Conservation (phyloP, 2,113 vertebrate species). For the Philantomba maxwellii region DNA sequence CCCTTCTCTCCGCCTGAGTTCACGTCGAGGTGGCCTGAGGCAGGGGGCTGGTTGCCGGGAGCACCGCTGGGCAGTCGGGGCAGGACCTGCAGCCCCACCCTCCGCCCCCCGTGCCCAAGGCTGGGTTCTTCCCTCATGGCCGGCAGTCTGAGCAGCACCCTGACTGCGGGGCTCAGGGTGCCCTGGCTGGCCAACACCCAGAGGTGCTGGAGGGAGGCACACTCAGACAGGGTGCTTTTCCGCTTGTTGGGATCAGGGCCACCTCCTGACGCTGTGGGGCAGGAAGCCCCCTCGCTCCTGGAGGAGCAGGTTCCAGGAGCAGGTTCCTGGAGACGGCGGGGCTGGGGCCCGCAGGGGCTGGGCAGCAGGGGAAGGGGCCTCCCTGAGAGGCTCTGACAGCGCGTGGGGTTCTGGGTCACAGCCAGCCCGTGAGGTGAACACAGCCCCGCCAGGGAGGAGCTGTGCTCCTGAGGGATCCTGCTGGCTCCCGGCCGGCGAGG, state of each 20-base stretch:
- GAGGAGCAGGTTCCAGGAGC: neutral
- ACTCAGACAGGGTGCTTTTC: neutral
- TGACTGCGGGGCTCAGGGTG: neutral
- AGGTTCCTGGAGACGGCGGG: neutral
- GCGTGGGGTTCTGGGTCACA: neutral
- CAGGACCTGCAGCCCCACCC: neutral
- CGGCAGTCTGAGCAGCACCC: neutral
- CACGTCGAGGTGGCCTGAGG: neutral
- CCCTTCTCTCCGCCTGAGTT: neutral
- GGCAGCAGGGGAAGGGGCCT: neutral
- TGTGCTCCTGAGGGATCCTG: neutral
- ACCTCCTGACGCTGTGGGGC: neutral
- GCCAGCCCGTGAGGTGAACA: neutral
- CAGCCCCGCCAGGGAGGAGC: neutral
- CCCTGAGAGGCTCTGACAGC: neutral
- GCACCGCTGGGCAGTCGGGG: neutral
- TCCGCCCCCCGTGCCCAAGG: rapidly evolving
- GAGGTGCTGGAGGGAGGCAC: neutral
- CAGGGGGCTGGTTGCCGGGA: neutral
- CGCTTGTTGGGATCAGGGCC: neutral
- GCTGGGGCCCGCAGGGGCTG: neutral
- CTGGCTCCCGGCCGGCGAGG: neutral
- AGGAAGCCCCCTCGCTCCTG: neutral
- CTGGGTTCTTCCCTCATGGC: neutral
- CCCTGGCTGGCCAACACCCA: neutral